Base-by-base conservation (phyloP, 1,140 invertebrate species). In the Euwallacea fornicatus region DNA sequence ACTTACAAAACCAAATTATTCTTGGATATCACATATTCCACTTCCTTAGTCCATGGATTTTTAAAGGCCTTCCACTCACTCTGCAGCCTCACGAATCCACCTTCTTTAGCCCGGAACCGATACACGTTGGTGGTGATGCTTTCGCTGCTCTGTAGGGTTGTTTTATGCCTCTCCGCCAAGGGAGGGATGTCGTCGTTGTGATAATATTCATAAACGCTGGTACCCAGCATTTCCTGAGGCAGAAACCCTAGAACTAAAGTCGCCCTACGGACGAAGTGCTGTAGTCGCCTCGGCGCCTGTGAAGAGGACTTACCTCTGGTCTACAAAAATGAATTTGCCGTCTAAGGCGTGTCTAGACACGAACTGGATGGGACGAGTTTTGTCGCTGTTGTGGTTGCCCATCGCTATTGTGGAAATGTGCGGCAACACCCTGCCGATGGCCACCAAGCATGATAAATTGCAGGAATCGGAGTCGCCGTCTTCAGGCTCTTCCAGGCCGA, bases 281-380 rank as follows among this genome's bases (percentile, higher is more conserved):
- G 15, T n/a, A 21, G 54, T 56, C 15, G n/a, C 10, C n/a, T 2
- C 21, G 4, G 1, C 1, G 1, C 8, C 54, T 56, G 8, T 9
- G 4, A 21, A 56, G 15, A 13, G 7, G 8, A 33, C 61, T 63
- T 66, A 79, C 78, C 76, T 88, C 81, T 94, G 93, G 83, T 98
- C 97, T 16, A 98, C 95, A 85, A 98, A 99, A n/a, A 96, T 95
- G 82, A 98, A 98, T 82, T 97, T 98, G 33, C 97, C 96, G 79
- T 98, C 96, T 63, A 93, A 88, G 21, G 92, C 92, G 83, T 98
- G 96, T 58, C 97, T 89, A 41, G 95, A 96, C 69, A 90, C 87
- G 79, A 91, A 95, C 78, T 90, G 87, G 55, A 90, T 84, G 7
- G 85, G 84, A 42, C 86, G 80, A 7, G 84, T 79, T 54, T 85